Evolutionary conservation across 2,888 invertebrate genomes (phyloP).

Genomic region (Colostygia pectinataria): DNA sequence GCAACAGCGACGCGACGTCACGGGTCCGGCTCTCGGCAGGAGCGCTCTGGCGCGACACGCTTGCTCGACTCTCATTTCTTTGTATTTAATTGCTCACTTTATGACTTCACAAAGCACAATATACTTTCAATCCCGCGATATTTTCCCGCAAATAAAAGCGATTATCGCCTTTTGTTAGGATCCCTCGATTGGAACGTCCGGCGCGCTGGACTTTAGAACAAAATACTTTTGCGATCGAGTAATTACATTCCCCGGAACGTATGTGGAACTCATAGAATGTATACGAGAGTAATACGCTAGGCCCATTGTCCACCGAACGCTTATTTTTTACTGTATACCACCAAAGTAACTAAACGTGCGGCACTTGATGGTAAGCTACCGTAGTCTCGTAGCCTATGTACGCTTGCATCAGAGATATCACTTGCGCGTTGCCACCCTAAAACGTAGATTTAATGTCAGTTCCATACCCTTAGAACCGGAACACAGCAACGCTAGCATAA

Average conservation of each 20-base stretch:
- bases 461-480: no score
- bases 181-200: slow-evolving; percentile 12
- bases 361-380: no score
- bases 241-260: slow-evolving; percentile 12
- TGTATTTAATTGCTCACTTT: slow-evolving; percentile 48
- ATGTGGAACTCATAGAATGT: slow-evolving; percentile 2
- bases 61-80: slow-evolving; percentile 8
- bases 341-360: no score
- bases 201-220: slow-evolving; percentile 6
- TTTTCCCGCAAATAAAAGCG: slow-evolving; percentile 10
- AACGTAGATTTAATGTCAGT: no score
- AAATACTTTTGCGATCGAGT: slow-evolving; percentile 1
- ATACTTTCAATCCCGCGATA: slow-evolving; percentile 13
- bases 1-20: not conserved
- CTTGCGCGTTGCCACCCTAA: no score
- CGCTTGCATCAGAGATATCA: no score
- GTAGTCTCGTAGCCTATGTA: no score
- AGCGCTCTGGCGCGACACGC: slow-evolving; percentile 8
- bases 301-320: no score
- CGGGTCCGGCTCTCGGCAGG: not conserved
- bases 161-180: slow-evolving; percentile 13
- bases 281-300: slow-evolving; percentile 9
- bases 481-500: no score
- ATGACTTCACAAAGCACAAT: slow-evolving; percentile 33
- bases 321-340: no score